Conservation (phyloP, 2,888 invertebrate genomes). For the Hydrotaea diabolus region DNA sequence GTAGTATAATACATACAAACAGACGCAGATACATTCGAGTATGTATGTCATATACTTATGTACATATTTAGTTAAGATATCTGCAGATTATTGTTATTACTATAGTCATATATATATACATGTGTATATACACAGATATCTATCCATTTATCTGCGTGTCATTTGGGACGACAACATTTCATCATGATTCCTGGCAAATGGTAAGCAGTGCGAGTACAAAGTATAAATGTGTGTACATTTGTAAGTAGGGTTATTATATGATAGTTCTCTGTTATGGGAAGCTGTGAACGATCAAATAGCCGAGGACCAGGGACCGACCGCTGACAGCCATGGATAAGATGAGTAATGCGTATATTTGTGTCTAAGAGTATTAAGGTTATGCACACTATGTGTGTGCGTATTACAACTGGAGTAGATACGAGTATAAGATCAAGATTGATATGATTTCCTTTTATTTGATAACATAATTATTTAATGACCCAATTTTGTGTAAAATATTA, state of each 20-base stretch:
- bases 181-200: neutral
- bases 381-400: neutral
- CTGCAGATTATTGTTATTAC: constrained; percentile 45
- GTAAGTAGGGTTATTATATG: neutral
- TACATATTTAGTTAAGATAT: constrained; percentile 51
- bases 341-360: neutral
- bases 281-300: neutral
- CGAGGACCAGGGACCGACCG: neutral
- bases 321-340: neutral
- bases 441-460: neutral
- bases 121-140: neutral
- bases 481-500: neutral
- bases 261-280: neutral
- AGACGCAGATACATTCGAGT: neutral
- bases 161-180: constrained; percentile 12
- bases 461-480: neutral
- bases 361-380: neutral
- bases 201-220: constrained; percentile 23
- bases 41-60: neutral
- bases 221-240: neutral
- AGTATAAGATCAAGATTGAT: constrained; percentile 37
- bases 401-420: neutral
- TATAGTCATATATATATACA: neutral
- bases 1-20: neutral
- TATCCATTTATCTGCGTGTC: constrained; percentile 47